Conservation (phyloP, 1,140 invertebrate genomes). For the Plectrocnemia conspersa region DNA sequence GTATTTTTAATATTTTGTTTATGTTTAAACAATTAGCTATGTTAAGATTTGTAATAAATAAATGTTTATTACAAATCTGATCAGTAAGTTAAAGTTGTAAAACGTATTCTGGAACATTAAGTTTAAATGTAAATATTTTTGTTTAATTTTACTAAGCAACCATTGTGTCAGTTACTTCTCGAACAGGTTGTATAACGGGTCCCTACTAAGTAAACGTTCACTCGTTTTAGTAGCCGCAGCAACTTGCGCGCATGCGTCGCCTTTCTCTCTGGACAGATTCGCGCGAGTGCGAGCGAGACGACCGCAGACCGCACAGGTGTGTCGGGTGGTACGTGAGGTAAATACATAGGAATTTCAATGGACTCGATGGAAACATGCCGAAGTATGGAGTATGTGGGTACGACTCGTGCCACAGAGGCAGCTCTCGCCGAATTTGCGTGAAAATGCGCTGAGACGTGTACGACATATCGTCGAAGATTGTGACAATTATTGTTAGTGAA, state of each 20-base stretch:
- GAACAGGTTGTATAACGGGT: constrained; percentile 20
- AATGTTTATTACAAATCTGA: too few species aligned
- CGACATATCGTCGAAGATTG: not conserved
- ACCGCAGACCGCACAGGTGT: not conserved
- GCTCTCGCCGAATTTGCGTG: not conserved
- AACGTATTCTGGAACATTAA: too few species aligned
- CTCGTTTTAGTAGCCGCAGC: not conserved
- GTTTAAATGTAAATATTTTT: too few species aligned
- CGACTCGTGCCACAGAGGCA: constrained; percentile 2
- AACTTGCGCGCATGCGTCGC: not conserved
- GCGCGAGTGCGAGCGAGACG: constrained; percentile 3
- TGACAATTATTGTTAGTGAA: too few species aligned
- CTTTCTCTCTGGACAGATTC: not conserved
- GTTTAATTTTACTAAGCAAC: too few species aligned
- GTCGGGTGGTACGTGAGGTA: constrained; percentile 16
- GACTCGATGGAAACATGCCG: constrained; percentile 14
- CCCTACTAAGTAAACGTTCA: constrained; percentile 8
- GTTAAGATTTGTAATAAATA: too few species aligned
- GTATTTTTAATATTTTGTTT: too few species aligned
- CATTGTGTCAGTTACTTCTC: not conserved
- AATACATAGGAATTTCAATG: constrained; percentile 28
- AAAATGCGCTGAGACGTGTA: constrained; percentile 1
- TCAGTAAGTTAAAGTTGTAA: too few species aligned
- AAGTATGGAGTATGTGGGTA: constrained; percentile 1
- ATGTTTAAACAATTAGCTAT: too few species aligned